Percentiles rank a stretch among this genome's conserved stretches.
Conservation (phyloP, 2,797 vertebrate genomes). For the Steatocranus sp. region DNA sequence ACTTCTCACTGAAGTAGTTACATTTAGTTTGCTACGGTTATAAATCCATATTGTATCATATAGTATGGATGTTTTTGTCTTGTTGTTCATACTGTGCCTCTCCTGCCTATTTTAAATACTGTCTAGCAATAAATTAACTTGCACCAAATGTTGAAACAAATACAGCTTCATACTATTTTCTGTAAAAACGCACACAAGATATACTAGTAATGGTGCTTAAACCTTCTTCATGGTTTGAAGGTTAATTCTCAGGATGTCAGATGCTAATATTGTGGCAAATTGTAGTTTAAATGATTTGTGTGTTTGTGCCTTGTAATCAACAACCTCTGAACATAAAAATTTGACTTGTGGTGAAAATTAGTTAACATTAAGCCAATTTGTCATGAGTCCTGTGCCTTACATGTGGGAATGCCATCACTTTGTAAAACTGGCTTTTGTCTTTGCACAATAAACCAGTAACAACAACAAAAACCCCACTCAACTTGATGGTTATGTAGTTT, state of each 20-base stretch:
- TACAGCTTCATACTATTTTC: not conserved
- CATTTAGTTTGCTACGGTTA: not conserved
- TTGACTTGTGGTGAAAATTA: not conserved
- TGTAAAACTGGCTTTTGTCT: not conserved
- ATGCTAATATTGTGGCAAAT: not conserved
- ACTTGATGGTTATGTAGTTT: conserved; percentile 10
- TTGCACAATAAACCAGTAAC: not conserved
- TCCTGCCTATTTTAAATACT: not conserved
- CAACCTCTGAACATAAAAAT: not conserved
- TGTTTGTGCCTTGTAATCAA: not conserved
- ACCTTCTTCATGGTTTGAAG: not conserved
- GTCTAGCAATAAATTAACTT: not conserved
- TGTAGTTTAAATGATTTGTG: not conserved
- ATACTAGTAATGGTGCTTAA: not conserved
- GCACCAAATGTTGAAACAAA: not conserved
- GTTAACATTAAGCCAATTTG: not conserved
- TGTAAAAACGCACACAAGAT: not conserved
- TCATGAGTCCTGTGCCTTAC: conserved; percentile 13
- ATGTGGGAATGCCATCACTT: conserved; percentile 20
- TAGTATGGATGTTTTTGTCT: not conserved
- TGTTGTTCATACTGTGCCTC: not conserved
- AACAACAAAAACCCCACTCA: not conserved
- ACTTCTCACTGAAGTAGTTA: not conserved
- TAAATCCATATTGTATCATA: not conserved
- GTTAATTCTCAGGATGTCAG: not conserved